Evolutionary conservation across 1,140 invertebrate species (phyloP).

Genomic region (Drosophila mojavensis): DNA sequence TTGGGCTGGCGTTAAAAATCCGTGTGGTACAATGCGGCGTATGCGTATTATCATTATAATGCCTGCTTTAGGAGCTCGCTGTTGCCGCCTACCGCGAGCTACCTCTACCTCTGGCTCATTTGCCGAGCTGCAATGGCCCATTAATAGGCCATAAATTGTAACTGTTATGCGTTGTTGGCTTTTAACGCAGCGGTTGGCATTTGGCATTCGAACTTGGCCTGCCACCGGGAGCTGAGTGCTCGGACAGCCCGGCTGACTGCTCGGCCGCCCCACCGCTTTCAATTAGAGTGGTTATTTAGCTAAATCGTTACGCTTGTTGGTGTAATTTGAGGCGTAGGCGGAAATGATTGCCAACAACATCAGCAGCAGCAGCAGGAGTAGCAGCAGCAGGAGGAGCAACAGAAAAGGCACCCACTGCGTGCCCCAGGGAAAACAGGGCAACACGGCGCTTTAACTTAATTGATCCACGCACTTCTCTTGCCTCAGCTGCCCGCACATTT

Average conservation of each 20-base stretch:
- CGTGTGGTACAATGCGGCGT: constrained; percentile 29
- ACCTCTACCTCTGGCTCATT: constrained; percentile 40
- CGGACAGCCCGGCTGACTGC: not conserved
- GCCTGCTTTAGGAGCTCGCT: not conserved
- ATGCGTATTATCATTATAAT: constrained; percentile 47
- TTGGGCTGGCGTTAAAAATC: not conserved
- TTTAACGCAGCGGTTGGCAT: constrained; percentile 75
- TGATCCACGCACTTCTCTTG: constrained; percentile 48
- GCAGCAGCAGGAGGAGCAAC: not conserved
- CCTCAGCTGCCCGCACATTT: constrained; percentile 8
- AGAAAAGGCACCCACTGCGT: constrained; percentile 14
- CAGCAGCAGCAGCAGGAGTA: not conserved
- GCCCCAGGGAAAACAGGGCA: constrained; percentile 50
- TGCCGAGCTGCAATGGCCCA: constrained; percentile 42
- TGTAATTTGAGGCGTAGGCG: constrained; percentile 66
- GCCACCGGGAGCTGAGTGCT: constrained; percentile 52
- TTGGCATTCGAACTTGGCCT: constrained; percentile 44
- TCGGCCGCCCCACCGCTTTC: constrained; percentile 58
- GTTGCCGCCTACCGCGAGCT: constrained; percentile 52
- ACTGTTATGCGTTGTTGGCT: constrained; percentile 80
- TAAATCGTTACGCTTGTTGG: constrained; percentile 77
- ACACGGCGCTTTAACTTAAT: constrained; percentile 60
- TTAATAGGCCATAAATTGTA: constrained; percentile 83
- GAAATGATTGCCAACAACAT: constrained; percentile 62
- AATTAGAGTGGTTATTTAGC: constrained; percentile 81